These are phyloP conservation scores for Burhinus bistriatus DNA, from an alignment of 2,113 vertebrate genomes.

Conservation along the genomic window DNA sequence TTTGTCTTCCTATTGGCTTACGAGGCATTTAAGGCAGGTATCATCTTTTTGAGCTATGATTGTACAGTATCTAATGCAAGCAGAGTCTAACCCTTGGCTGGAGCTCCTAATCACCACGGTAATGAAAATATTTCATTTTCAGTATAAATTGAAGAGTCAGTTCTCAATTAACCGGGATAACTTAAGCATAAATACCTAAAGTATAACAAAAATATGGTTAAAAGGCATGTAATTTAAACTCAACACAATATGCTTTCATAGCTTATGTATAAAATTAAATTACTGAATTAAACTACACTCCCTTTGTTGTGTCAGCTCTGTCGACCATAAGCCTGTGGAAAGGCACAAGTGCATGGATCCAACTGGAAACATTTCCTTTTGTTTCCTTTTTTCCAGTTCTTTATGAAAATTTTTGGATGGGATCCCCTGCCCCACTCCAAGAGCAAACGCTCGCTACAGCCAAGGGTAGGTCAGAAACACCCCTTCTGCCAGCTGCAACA, in stretches of 20 bases:
- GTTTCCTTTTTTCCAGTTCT: background rate
- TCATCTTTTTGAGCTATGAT: background rate
- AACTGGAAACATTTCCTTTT: background rate
- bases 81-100: conserved; percentile 6
- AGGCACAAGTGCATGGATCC: background rate
- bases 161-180: background rate
- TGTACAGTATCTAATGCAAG: background rate
- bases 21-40: conserved; percentile 13
- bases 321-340: background rate
- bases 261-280: background rate
- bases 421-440: background rate
- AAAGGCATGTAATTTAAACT: background rate
- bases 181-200: background rate
- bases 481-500: background rate
- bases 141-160: background rate
- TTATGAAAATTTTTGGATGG: background rate
- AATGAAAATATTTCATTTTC: conserved; percentile 12
- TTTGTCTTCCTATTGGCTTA: background rate
- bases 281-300: fast-evolving
- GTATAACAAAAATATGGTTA: background rate
- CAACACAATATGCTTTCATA: background rate
- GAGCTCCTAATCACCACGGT: background rate
- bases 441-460: background rate
- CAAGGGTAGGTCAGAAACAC: background rate
- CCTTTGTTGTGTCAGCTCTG: background rate